Conservation (phyloP, 2,888 invertebrate species). For the Pyrrhia umbra region DNA sequence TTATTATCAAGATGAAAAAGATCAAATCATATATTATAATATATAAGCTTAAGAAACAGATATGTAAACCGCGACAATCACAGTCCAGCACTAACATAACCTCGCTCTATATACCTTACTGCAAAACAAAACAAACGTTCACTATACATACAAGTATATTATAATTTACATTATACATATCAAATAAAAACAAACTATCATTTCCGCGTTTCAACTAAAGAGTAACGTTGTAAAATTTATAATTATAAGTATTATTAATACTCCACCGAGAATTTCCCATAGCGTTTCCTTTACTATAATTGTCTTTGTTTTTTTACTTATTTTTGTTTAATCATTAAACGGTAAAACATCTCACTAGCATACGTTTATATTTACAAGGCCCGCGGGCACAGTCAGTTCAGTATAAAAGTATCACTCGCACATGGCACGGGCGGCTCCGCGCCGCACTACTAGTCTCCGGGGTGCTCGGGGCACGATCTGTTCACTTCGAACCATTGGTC, state of each 20-base stretch:
- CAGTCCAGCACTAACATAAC: constrained; percentile 68
- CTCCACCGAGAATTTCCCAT: constrained; percentile 83
- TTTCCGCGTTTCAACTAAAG: constrained; percentile 75
- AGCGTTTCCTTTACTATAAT: constrained; percentile 76
- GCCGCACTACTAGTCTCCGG: constrained; percentile 95
- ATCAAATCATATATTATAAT: constrained; percentile 86
- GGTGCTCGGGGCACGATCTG: constrained; percentile 99
- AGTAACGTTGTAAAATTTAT: constrained; percentile 82
- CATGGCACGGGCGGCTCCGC: constrained; percentile 88
- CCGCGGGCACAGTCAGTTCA: constrained; percentile 83
- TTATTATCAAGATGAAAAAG: constrained; percentile 90
- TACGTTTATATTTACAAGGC: constrained; percentile 86
- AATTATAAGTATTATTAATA: constrained; percentile 77
- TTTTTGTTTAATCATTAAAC: constrained; percentile 80
- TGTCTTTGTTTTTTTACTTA: constrained; percentile 83
- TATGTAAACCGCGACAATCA: constrained; percentile 73
- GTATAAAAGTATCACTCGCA: constrained; percentile 85
- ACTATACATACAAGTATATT: constrained; percentile 68
- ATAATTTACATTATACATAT: constrained; percentile 76
- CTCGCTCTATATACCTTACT: constrained; percentile 63
- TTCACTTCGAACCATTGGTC: constrained; percentile 99
- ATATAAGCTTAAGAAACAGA: constrained; percentile 86
- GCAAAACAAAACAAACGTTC: constrained; percentile 60
- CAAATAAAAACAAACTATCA: constrained; percentile 75
- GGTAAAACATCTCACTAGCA: constrained; percentile 89